phyloP scores from a whole-genome alignment of 2,113 vertebrate genomes.

The Calyptommatus sinebrachiatus region DNA sequence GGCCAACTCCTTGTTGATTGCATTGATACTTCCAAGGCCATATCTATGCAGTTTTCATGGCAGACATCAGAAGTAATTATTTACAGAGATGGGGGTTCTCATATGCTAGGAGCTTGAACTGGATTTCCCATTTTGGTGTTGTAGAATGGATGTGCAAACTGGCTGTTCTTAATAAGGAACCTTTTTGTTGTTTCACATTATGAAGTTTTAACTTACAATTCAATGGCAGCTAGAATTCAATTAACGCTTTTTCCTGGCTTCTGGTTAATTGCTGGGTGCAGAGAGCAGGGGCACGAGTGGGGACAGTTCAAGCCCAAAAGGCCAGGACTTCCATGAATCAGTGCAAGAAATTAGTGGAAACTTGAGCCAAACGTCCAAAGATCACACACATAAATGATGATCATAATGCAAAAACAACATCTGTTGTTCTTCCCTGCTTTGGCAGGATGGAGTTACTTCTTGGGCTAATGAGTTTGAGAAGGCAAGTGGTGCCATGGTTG shows the following conservation, averaged over 20 bases:
- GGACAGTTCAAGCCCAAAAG: slow-evolving; percentile 56
- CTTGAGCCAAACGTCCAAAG: slow-evolving; percentile 74
- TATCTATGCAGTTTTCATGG: no score
- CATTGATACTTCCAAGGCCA: no score
- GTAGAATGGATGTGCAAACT: background rate
- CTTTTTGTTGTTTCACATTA: slow-evolving; percentile 40
- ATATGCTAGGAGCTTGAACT: background rate
- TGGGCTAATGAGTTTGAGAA: slow-evolving; percentile 77
- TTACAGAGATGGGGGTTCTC: no score
- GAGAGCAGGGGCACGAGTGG: slow-evolving; percentile 58
- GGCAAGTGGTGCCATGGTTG: slow-evolving; percentile 65
- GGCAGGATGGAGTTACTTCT: slow-evolving; percentile 78
- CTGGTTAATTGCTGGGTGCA: slow-evolving; percentile 63
- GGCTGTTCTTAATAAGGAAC: background rate
- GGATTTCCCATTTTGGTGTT: background rate
- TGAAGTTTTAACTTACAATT: slow-evolving; percentile 48
- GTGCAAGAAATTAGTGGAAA: slow-evolving; percentile 74
- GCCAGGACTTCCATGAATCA: slow-evolving; percentile 58
- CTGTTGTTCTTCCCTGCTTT: slow-evolving; percentile 75
- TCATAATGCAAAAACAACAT: slow-evolving; percentile 72
- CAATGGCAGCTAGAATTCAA: slow-evolving; percentile 57
- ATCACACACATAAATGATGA: slow-evolving; percentile 65
- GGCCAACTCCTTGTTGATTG: no score
- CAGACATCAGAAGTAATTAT: no score
- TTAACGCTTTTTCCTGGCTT: slow-evolving; percentile 37